These are phyloP conservation scores for Opisthocomus hoazin DNA, from an alignment of 2,113 vertebrate genomes.

Conservation along the genomic window DNA sequence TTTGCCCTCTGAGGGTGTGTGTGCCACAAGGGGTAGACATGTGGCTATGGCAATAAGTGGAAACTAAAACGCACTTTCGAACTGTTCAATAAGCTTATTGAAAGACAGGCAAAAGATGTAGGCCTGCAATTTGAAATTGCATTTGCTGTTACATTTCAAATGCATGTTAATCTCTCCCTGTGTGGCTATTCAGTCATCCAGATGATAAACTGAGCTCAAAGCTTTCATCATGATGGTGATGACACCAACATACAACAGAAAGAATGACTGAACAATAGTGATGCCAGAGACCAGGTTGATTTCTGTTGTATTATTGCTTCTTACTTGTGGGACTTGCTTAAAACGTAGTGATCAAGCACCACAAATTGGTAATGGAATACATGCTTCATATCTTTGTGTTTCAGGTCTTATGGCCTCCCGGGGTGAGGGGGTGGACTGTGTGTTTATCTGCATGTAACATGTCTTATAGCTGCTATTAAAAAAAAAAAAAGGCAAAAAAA, in stretches of 20 bases:
- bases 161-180: background rate
- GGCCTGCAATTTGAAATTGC: background rate
- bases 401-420: background rate
- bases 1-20: background rate
- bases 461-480: background rate
- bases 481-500: background rate
- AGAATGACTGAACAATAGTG: background rate
- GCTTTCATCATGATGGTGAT: background rate
- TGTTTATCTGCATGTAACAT: background rate
- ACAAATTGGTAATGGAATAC: background rate
- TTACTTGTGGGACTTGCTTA: background rate
- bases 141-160: slow-evolving; percentile 18
- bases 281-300: background rate
- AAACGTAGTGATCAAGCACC: background rate
- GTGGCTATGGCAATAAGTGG: background rate
- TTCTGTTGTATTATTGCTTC: background rate
- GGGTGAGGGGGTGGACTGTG: background rate
- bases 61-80: background rate
- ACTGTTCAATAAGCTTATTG: background rate
- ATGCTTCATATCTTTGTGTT: background rate
- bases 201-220: background rate
- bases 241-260: background rate
- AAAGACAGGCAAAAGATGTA: background rate
- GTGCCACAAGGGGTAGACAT: background rate
- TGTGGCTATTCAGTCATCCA: background rate